These are phyloP conservation scores for Lasioglossum vierecki DNA, from an alignment of 2,888 invertebrate species.

Conservation along the genomic window DNA sequence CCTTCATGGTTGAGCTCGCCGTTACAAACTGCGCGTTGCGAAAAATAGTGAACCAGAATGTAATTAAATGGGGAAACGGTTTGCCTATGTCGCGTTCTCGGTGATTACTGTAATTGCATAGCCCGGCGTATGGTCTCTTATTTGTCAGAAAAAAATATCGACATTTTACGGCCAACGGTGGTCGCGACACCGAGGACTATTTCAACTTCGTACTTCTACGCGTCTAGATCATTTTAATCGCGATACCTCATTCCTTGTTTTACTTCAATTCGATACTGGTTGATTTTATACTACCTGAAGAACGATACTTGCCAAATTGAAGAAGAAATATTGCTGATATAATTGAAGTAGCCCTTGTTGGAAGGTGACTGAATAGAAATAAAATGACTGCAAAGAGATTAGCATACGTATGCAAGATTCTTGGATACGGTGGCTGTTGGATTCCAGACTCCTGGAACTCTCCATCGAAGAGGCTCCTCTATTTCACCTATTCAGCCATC, in stretches of 20 bases:
- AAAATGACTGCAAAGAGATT: conserved; percentile 21
- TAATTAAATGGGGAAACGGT: neutral
- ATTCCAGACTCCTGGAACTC: conserved; percentile 36
- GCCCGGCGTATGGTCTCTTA: neutral
- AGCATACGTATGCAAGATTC: conserved; percentile 7
- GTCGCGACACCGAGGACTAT: neutral
- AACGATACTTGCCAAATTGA: too few species aligned
- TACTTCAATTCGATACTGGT: too few species aligned
- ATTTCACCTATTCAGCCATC: conserved; percentile 36
- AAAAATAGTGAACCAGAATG: neutral
- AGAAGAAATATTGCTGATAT: neutral
- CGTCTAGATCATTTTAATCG: neutral
- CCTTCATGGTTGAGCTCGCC: neutral
- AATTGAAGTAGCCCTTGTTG: neutral
- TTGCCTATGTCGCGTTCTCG: neutral
- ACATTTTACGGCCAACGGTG: neutral
- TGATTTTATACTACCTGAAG: too few species aligned
- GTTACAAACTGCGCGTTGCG: too few species aligned
- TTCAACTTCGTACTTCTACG: neutral
- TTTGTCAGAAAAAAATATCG: neutral
- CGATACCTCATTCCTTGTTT: neutral
- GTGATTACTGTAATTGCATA: conserved; percentile 25
- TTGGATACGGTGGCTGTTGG: conserved; percentile 31
- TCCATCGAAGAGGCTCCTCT: conserved; percentile 20
- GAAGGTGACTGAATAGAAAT: neutral